These are phyloP conservation scores for Murina feae DNA, from an alignment of 2,113 vertebrate genomes.

Conservation along the genomic window DNA sequence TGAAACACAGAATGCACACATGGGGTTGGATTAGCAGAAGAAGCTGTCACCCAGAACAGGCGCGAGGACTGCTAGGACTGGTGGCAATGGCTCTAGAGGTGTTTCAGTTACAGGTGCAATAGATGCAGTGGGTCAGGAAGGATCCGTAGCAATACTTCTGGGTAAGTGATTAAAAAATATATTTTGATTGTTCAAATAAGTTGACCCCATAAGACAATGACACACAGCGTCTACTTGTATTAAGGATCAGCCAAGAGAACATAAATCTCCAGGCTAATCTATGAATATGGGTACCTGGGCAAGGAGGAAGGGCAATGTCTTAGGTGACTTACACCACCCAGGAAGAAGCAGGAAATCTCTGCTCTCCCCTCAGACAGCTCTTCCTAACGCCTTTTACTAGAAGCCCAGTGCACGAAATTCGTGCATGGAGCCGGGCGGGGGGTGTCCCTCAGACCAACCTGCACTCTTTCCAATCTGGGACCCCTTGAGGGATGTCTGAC, in stretches of 20 bases:
- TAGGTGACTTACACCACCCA: background rate
- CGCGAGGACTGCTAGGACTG: background rate
- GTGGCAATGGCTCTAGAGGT: background rate
- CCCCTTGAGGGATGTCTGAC: too few species aligned
- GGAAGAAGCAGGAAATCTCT: background rate
- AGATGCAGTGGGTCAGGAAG: background rate
- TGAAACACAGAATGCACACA: background rate
- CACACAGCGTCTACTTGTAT: background rate
- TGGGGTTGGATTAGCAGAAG: background rate
- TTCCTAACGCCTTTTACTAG: too few species aligned
- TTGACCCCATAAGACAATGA: background rate
- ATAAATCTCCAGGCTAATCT: background rate
- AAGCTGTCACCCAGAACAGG: background rate
- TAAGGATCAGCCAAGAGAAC: background rate
- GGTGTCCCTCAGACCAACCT: too few species aligned
- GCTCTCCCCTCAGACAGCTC: background rate
- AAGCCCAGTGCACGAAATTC: too few species aligned
- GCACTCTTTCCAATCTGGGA: too few species aligned
- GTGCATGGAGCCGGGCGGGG: too few species aligned
- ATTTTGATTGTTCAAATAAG: background rate
- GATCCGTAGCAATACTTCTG: background rate
- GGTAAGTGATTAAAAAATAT: background rate
- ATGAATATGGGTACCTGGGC: background rate
- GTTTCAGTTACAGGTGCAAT: background rate
- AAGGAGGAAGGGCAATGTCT: background rate